Percentiles rank a stretch among this genome's conserved stretches.
Conservation (phyloP, 2,888 invertebrate species). For the Sarcophaga subvicina region DNA sequence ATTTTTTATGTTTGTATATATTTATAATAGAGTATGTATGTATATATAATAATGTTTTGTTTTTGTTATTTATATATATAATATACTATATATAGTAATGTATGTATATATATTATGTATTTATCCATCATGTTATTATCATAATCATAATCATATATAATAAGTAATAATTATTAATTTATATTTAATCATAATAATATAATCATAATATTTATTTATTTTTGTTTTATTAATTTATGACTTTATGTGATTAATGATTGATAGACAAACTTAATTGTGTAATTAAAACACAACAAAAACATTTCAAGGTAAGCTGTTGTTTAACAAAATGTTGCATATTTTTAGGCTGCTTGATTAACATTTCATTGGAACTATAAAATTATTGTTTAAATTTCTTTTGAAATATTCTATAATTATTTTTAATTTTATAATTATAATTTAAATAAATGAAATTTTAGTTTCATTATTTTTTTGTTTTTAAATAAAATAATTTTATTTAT, state of each 20-base stretch:
- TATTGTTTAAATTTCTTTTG: not conserved
- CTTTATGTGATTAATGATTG: too few species aligned
- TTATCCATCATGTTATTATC: not conserved
- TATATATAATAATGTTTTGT: conserved; percentile 8
- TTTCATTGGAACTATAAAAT: not conserved
- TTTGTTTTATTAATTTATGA: too few species aligned
- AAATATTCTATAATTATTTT: not conserved
- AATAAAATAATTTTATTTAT: conserved; percentile 1
- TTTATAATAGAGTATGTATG: not conserved
- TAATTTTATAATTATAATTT: not conserved
- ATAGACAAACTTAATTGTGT: too few species aligned
- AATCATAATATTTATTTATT: too few species aligned
- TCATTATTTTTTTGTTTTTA: not conserved
- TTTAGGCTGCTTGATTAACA: conserved; percentile 8
- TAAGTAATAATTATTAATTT: not conserved
- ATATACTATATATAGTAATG: conserved; percentile 5
- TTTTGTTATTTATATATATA: not conserved
- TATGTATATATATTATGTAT: conserved; percentile 1
- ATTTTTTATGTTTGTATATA: not conserved
- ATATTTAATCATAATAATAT: too few species aligned
- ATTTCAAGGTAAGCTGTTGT: not conserved
- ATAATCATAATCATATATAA: not conserved
- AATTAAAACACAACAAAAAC: too few species aligned
- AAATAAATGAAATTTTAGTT: not conserved
- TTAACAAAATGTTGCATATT: conserved; percentile 29